Conservation (phyloP, 2,888 invertebrate species). For the Boloria euphrosyne region DNA sequence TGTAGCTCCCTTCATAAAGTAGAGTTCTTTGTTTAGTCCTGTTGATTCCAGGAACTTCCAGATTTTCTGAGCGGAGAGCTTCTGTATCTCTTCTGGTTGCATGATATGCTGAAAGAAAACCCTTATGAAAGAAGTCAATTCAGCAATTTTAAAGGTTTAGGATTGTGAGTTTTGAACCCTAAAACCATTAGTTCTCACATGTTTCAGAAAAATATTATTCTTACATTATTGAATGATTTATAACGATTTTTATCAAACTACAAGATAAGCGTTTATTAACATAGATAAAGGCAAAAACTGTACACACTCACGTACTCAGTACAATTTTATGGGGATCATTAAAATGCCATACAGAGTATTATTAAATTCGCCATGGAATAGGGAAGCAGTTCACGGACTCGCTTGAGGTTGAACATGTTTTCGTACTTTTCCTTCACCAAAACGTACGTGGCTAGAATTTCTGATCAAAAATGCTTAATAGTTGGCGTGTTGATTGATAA, state of each 20-base stretch:
- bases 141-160: too few relatives aligned
- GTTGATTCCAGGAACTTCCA: too few relatives aligned
- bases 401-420: conserved; percentile 13
- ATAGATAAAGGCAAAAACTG: too few relatives aligned
- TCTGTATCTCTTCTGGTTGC: too few relatives aligned
- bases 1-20: too few relatives aligned
- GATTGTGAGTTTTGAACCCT: too few relatives aligned
- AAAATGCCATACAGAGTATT: neutral
- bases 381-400: conserved; percentile 11
- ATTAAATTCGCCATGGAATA: conserved; percentile 14
- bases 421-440: conserved; percentile 15
- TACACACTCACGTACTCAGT: neutral
- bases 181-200: too few relatives aligned
- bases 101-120: too few relatives aligned
- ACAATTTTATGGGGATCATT: neutral
- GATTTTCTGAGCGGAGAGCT: too few relatives aligned
- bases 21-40: too few relatives aligned
- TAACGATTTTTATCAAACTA: neutral
- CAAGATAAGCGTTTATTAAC: conserved; percentile 1
- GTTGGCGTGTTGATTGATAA: neutral
- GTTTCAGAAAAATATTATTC: neutral
- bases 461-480: neutral
- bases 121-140: too few relatives aligned
- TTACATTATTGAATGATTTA: neutral
- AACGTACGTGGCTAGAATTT: conserved; percentile 13